Conservation (phyloP, 2,797 vertebrate species). For the Cryptoprocta ferox region DNA sequence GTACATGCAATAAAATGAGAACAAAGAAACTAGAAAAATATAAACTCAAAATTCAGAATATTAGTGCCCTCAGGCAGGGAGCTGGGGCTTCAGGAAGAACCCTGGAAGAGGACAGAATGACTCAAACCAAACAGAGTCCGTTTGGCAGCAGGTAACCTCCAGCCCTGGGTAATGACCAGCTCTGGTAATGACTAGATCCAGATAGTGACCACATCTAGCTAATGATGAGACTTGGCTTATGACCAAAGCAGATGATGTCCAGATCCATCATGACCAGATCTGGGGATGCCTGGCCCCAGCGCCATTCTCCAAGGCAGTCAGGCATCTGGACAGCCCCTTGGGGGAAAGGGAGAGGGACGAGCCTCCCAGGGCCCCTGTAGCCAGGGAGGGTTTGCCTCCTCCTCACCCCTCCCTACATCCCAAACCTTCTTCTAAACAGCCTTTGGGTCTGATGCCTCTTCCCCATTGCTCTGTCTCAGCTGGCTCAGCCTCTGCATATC, state of each 20-base stretch:
- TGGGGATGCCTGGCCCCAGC: background rate
- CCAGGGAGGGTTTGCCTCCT: background rate
- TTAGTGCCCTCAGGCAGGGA: background rate
- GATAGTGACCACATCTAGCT: background rate
- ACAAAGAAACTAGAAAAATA: background rate
- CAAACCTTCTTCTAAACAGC: background rate
- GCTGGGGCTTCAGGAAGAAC: background rate
- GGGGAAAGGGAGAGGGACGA: background rate
- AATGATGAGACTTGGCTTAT: background rate
- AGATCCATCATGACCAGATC: background rate
- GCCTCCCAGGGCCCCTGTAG: background rate
- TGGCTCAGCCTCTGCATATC: background rate
- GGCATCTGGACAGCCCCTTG: background rate
- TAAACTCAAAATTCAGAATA: constrained; percentile 1
- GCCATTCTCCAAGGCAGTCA: background rate
- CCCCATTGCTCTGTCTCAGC: background rate
- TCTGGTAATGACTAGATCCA: background rate
- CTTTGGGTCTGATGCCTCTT: background rate
- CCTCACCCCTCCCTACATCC: background rate
- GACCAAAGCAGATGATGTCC: background rate
- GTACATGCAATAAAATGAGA: background rate
- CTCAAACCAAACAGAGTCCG: background rate
- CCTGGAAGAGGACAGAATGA: background rate
- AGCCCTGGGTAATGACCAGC: background rate
- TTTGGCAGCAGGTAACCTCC: background rate